Evolutionary conservation across 1,140 invertebrate species (phyloP), one percentile per base, ranked within the genome.

Genomic region (Neuroterus valhalla): DNA sequence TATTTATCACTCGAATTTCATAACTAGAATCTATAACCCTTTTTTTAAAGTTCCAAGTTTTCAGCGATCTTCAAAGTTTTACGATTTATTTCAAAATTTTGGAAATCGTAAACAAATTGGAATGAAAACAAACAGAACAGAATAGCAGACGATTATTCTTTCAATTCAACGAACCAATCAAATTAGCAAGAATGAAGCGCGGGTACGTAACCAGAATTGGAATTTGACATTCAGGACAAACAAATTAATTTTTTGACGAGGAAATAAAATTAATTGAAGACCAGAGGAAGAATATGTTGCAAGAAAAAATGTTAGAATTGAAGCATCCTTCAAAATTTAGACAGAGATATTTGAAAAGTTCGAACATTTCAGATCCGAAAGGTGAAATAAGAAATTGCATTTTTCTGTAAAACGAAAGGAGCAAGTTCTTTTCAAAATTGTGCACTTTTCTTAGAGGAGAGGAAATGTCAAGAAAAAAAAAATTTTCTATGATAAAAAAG

Each of bases 11-110:
- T 48, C 19, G 68, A 38, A 38, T 46, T 71, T 44, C 23, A 42
- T 44, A 71, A 62, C 42, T 38, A 38, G 48, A 55, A 44, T 71
- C 43, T 43, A 55, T n/a, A n/a, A n/a, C n/a, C n/a, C 23, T 38
- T 26, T 50, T 21, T 31, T 38, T 71, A 52, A 43, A 44, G 62
- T 71, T 52, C 43, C n/a, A 71, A 43, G 48, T 71, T 71, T 71
- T 71, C 23, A 38, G 6, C 31, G 31, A 38, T 38, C 10, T 38
- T 38, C 10, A 8, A 38, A 8, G 1, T 6, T 10, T 50, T 17
- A 21, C 10, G 11, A 50, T 12, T 50, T n/a, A 21, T 50, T 50
- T 19, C 17, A 21, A 50, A 50, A 50, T 2, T 6, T 17, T 10
- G 48, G 17, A 10, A 38, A 10, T 8, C 31, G 31, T 38, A 38